Percentiles rank a stretch among this genome's conserved stretches.
Evolutionary conservation across 1,140 invertebrate genomes (phyloP).

Genomic region (Dolichoris vasculosae): DNA sequence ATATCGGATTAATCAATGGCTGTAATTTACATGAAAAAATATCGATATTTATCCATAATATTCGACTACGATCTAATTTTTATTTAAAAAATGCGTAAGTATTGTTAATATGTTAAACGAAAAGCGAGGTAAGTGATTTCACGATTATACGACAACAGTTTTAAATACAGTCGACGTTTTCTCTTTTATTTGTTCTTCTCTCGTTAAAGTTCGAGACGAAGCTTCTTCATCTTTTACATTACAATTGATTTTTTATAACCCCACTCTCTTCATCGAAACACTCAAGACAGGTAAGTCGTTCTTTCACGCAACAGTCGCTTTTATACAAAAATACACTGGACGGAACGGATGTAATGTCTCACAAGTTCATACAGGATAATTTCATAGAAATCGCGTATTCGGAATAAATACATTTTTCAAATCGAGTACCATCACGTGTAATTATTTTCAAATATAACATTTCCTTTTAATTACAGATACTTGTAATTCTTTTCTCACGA

Average conservation of each 20-base stretch:
- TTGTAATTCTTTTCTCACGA: no score
- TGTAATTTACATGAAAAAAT: no score
- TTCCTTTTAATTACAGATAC: no score
- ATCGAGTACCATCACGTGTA: no score
- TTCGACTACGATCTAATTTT: no score
- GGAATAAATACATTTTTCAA: constrained; percentile 8
- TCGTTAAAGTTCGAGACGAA: neutral
- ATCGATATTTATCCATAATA: no score
- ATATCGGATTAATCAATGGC: no score
- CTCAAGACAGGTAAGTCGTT: constrained; percentile 5
- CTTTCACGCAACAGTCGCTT: constrained; percentile 32
- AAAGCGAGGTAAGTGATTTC: neutral
- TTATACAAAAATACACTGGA: constrained; percentile 71
- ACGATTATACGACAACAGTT: neutral
- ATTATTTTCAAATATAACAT: no score
- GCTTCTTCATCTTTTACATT: neutral
- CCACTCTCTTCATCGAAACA: neutral
- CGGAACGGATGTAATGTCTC: constrained; percentile 59
- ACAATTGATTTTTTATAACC: neutral
- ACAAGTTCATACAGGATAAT: constrained; percentile 17
- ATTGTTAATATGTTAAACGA: no score
- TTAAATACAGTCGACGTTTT: constrained; percentile 37
- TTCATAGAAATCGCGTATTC: neutral
- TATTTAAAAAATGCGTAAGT: no score
- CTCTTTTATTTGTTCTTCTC: neutral